Conservation (phyloP, 2,888 invertebrate species). For the Ctenicera cuprea region DNA sequence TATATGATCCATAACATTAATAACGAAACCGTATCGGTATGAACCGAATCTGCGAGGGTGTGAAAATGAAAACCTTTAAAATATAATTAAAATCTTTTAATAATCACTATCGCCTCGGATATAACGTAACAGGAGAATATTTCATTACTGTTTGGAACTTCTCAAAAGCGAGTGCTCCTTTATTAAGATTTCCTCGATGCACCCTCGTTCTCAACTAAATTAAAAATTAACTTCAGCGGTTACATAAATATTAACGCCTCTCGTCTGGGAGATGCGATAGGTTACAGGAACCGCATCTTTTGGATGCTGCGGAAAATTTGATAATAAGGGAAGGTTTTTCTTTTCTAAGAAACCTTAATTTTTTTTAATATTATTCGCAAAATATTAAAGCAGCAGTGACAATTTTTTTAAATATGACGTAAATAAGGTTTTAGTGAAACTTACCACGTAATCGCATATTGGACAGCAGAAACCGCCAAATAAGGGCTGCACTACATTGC, state of each 20-base stretch:
- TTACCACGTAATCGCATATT: slow-evolving; percentile 30
- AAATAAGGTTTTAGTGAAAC: slow-evolving; percentile 9
- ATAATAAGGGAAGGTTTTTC: no score
- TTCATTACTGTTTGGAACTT: not conserved
- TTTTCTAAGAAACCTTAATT: no score
- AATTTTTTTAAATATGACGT: not conserved
- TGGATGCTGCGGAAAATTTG: not conserved
- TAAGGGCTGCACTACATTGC: slow-evolving; percentile 10
- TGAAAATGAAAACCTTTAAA: not conserved
- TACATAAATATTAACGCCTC: slow-evolving; percentile 16
- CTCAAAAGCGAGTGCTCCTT: slow-evolving; percentile 4
- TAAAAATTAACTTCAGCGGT: slow-evolving; percentile 13
- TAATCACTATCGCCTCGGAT: not conserved
- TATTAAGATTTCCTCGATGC: slow-evolving; percentile 7
- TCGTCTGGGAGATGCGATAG: not conserved
- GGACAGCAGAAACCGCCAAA: slow-evolving; percentile 15
- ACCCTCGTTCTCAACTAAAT: slow-evolving; percentile 11
- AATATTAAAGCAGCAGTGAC: no score
- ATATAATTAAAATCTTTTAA: slow-evolving; percentile 6
- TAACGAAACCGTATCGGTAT: no score
- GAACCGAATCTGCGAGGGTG: not conserved
- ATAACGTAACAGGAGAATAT: not conserved
- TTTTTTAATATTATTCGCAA: no score
- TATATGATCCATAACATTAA: no score
- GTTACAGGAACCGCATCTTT: not conserved